A percentile compares a stretch with the other conserved stretches of the same genome.
phyloP scores from a whole-genome alignment of 2,888 invertebrate genomes.

The Mythimna ferrago region DNA sequence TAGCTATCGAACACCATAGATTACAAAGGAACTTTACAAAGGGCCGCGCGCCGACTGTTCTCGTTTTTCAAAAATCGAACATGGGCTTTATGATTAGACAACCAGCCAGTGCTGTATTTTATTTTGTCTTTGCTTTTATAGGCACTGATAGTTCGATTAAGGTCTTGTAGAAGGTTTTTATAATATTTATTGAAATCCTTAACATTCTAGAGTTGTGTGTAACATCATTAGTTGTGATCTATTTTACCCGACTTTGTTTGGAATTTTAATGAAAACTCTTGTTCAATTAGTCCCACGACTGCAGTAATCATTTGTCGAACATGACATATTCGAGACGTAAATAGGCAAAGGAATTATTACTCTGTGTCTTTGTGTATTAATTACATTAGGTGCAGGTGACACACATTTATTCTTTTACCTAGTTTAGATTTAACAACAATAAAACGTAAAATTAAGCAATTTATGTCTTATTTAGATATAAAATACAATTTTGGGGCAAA shows the following conservation, averaged over 20 bases:
- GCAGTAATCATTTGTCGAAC: constrained; percentile 57
- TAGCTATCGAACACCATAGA: constrained; percentile 53
- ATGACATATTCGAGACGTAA: constrained; percentile 49
- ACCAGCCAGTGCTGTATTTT: constrained; percentile 3
- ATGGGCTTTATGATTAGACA: constrained; percentile 30
- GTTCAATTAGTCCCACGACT: constrained; percentile 45
- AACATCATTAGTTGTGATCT: constrained; percentile 34
- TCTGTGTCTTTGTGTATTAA: constrained; percentile 44
- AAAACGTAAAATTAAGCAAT: constrained; percentile 13
- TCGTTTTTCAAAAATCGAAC: constrained; percentile 48
- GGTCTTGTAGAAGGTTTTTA: background rate
- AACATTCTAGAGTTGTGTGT: constrained; percentile 3
- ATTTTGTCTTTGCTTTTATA: background rate
- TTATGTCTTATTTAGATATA: constrained; percentile 3
- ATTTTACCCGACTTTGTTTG: constrained; percentile 32
- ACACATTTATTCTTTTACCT: constrained; percentile 23
- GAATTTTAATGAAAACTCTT: constrained; percentile 56
- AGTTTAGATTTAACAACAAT: constrained; percentile 33
- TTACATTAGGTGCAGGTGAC: constrained; percentile 20
- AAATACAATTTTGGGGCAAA: constrained; percentile 13
- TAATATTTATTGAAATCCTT: constrained; percentile 20
- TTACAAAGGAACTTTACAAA: constrained; percentile 43
- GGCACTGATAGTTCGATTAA: background rate
- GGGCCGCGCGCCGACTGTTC: constrained; percentile 31
- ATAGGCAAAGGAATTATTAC: constrained; percentile 53